Percentiles rank a stretch among this genome's conserved stretches.
Evolutionary conservation across 2,113 vertebrate genomes (phyloP).

Genomic region (Ivindomyrus marchei): DNA sequence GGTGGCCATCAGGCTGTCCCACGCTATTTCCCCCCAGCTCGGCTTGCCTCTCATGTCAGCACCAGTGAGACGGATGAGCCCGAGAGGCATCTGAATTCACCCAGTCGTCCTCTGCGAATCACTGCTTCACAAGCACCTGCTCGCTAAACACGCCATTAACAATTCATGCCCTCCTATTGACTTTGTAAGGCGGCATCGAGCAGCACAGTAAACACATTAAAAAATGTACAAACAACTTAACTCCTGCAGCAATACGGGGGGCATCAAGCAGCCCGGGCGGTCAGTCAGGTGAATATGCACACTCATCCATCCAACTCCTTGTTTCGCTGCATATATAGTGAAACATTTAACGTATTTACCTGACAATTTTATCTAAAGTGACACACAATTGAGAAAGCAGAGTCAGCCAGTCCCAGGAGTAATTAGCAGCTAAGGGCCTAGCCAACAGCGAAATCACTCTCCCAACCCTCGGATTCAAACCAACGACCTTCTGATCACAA

Average conservation of each 20-base stretch:
- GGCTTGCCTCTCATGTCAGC: background rate
- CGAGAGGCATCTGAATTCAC: background rate
- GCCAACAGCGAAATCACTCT: background rate
- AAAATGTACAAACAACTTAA: background rate
- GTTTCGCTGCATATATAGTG: background rate
- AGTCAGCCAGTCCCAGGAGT: background rate
- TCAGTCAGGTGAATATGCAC: background rate
- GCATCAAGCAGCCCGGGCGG: background rate
- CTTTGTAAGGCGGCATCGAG: background rate
- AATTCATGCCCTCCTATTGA: background rate
- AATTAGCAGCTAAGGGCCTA: background rate
- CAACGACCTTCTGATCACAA: background rate
- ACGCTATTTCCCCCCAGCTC: background rate
- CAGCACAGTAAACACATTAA: background rate
- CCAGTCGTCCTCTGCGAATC: background rate
- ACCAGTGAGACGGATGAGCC: background rate
- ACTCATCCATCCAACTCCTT: background rate
- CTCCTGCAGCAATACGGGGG: background rate
- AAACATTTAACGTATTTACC: background rate
- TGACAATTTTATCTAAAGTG: background rate
- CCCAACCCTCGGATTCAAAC: background rate
- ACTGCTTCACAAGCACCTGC: background rate
- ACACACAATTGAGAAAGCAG: background rate
- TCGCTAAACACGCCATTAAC: background rate
- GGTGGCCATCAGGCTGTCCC: background rate